Evolutionary conservation across 2,888 invertebrate genomes (phyloP).

Genomic region (Phaedon cochleariae): DNA sequence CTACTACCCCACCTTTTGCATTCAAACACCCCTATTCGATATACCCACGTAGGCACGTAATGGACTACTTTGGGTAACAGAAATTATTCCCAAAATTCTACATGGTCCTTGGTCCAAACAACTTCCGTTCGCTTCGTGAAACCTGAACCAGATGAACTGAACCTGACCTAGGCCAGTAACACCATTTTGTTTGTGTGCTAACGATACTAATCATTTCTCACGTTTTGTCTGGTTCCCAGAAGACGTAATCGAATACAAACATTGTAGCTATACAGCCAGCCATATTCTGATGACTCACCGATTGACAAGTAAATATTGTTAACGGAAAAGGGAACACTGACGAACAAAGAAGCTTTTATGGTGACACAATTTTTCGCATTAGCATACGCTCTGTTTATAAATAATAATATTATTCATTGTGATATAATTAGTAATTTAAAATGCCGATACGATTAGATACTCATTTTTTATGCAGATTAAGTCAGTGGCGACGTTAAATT

Average conservation of each 20-base stretch:
- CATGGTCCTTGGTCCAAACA: too few species aligned
- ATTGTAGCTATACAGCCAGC: too few species aligned
- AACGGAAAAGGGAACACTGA: neutral
- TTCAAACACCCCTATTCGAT: too few species aligned
- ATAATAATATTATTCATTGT: neutral
- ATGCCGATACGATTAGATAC: neutral
- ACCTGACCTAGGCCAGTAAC: neutral
- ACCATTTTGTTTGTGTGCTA: neutral
- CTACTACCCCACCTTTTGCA: too few species aligned
- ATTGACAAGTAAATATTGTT: neutral
- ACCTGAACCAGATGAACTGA: too few species aligned
- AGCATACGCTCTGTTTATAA: neutral
- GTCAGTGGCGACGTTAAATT: too few species aligned
- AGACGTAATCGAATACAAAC: neutral
- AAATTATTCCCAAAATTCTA: too few species aligned
- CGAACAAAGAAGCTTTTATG: conserved; percentile 10
- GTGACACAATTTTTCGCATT: conserved; percentile 3
- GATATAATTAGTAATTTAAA: neutral
- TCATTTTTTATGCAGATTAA: too few species aligned
- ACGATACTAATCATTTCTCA: neutral
- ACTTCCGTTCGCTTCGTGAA: too few species aligned
- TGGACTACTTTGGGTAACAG: too few species aligned
- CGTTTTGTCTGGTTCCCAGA: neutral
- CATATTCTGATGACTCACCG: neutral
- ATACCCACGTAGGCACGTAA: too few species aligned